Percentiles rank a stretch among this genome's conserved stretches.
These are phyloP conservation scores for Drosophila busckii DNA, from an alignment of 1,140 invertebrate genomes.

Conservation along the genomic window DNA sequence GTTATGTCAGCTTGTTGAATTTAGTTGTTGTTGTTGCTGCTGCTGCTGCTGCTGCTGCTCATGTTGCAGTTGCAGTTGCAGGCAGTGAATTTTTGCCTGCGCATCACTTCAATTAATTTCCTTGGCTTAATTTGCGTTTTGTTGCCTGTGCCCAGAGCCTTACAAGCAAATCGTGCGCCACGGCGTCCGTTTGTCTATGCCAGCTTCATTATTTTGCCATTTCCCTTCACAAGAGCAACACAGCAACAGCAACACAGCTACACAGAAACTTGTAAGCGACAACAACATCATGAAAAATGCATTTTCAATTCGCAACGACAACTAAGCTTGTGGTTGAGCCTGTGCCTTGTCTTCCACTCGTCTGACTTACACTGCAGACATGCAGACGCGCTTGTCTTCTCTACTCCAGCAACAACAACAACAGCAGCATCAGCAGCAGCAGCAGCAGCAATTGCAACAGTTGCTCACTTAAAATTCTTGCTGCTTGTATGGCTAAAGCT, in stretches of 20 bases:
- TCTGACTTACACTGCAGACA: no score
- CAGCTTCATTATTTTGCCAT: slow-evolving; percentile 72
- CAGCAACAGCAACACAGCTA: slow-evolving; percentile 27
- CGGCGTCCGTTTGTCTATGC: slow-evolving; percentile 78
- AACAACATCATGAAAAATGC: slow-evolving; percentile 75
- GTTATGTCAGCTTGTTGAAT: slow-evolving; percentile 14
- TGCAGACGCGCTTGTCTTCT: no score
- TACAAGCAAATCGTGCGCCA: slow-evolving; percentile 77
- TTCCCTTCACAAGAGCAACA: slow-evolving; percentile 9
- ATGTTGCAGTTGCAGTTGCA: slow-evolving; percentile 24
- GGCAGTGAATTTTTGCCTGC: slow-evolving; percentile 48
- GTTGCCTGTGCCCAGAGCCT: slow-evolving; percentile 39
- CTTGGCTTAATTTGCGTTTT: slow-evolving; percentile 71
- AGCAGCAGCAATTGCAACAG: slow-evolving; percentile 8
- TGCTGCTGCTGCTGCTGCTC: slow-evolving; percentile 6
- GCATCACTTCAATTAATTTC: slow-evolving; percentile 78
- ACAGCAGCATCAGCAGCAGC: slow-evolving; percentile 2
- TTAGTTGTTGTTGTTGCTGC: slow-evolving; percentile 32
- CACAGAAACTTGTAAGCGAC: slow-evolving; percentile 28
- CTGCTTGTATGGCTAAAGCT: slow-evolving; percentile 43
- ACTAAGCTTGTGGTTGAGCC: slow-evolving; percentile 34
- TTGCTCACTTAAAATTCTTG: slow-evolving; percentile 76
- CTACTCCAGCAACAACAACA: slow-evolving; percentile 20
- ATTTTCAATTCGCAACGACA: slow-evolving; percentile 65
- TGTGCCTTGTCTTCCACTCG: no score